These are phyloP conservation scores for Decapterus maruadsi DNA, from an alignment of 2,797 vertebrate genomes.

Conservation along the genomic window DNA sequence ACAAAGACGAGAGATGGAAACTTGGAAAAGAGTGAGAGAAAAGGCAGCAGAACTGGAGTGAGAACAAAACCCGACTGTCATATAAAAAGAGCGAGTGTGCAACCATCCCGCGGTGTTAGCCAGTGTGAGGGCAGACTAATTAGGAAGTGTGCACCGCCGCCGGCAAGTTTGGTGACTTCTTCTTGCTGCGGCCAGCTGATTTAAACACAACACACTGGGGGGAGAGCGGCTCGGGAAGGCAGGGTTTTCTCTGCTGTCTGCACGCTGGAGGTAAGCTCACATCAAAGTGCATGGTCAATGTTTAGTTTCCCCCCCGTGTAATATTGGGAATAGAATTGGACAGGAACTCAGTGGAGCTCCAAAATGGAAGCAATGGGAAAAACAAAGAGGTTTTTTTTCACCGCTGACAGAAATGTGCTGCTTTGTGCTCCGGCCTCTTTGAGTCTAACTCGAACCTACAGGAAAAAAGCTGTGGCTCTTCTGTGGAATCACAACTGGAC, in stretches of 20 bases:
- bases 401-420: neutral
- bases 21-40: constrained; percentile 33
- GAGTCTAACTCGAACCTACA: neutral
- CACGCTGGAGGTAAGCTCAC: constrained; percentile 46
- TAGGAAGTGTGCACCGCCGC: constrained; percentile 61
- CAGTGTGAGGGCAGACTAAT: constrained; percentile 75
- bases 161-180: constrained; percentile 57
- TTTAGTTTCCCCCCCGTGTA: constrained; percentile 41
- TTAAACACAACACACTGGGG: constrained; percentile 57
- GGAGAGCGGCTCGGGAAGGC: constrained; percentile 32
- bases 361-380: constrained; percentile 20
- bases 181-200: constrained; percentile 58
- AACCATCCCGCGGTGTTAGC: constrained; percentile 59
- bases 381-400: constrained; percentile 18
- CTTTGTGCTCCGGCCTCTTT: constrained; percentile 1
- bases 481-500: too few species aligned
- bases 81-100: constrained; percentile 43
- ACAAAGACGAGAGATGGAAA: constrained; percentile 27
- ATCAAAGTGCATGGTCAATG: constrained; percentile 58
- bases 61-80: constrained; percentile 52
- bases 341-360: constrained; percentile 17
- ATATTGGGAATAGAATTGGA: constrained; percentile 22
- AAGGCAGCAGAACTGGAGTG: constrained; percentile 35
- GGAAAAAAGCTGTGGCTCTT: neutral
- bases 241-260: constrained; percentile 37